Base-by-base conservation (phyloP, 2,888 invertebrate species). In the Drosophila nr. fundita region DNA sequence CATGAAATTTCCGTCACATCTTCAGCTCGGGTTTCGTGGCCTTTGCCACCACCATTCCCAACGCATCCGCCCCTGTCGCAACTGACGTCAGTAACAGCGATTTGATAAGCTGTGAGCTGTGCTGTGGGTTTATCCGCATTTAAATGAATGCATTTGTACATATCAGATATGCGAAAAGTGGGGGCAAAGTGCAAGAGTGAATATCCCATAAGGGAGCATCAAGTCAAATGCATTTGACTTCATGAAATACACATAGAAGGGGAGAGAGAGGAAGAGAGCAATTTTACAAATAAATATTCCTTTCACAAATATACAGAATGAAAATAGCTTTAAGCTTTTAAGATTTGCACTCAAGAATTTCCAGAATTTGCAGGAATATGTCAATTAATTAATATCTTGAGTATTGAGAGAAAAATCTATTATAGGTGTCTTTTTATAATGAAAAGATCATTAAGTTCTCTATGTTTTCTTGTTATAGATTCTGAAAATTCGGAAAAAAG, bases 1-100 rank as follows among this genome's bases (percentile, higher is more conserved):
- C 76, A 48, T 81, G 71, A 68, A 69, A 86, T 81, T 85, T 83
- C 79, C 83, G 84, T 54, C 65, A 64, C 85, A 87, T 84, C 85
- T 80, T 67, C 60, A 68, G 78, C 75, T 87, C 70, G 62, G 78
- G 82, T 83, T 82, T 78, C 78, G 42, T 60, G 71, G 73, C 76
- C 68, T 63, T 65, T 66, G 36, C 34, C 64, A 27, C 30, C 53
- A 45, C 29, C 55, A 24, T 6, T 2, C n/a, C 34, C 4, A 8
- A 24, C 24, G 10, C 27, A 34, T 18, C 24, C 40, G 24, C 10
- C 11, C 30, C 42, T 18, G 24, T 13, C 30, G 8, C 30, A 59
- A 48, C 59, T 82, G 69, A 73, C 79, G 78, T 80, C 78, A 79
- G 63, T 73, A 69, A 29, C 50, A 74, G 42, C 27, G 36, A 24